These are phyloP conservation scores for Pediacus dermestoides DNA, from an alignment of 2,888 invertebrate species.

Conservation along the genomic window DNA sequence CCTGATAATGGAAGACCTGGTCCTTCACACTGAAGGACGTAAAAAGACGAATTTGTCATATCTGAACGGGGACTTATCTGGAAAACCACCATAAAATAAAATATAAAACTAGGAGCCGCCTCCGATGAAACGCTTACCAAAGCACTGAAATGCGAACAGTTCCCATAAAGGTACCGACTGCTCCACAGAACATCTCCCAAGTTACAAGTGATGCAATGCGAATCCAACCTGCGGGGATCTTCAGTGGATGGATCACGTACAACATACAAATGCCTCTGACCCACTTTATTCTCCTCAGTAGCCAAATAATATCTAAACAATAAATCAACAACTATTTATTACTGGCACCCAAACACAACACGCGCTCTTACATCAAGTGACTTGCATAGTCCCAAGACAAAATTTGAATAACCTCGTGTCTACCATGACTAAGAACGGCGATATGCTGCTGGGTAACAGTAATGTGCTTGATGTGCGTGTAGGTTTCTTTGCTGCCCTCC, in stretches of 20 bases:
- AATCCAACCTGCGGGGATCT: constrained; percentile 65
- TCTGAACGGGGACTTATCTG: constrained; percentile 45
- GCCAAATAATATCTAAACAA: constrained; percentile 55
- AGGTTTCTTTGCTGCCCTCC: constrained; percentile 79
- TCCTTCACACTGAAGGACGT: constrained; percentile 88
- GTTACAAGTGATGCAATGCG: constrained; percentile 85
- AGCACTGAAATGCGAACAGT: constrained; percentile 84
- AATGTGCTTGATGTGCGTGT: constrained; percentile 85
- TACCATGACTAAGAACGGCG: constrained; percentile 80
- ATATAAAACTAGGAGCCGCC: background rate
- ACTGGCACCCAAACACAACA: background rate
- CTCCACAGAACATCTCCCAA: constrained; percentile 71
- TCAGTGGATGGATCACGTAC: constrained; percentile 73
- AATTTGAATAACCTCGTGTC: constrained; percentile 78
- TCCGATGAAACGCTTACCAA: constrained; percentile 54
- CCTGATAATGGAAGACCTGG: constrained; percentile 84
- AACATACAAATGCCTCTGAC: constrained; percentile 84
- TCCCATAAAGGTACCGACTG: constrained; percentile 74
- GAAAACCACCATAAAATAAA: constrained; percentile 12
- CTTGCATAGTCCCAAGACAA: constrained; percentile 81
- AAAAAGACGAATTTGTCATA: constrained; percentile 47
- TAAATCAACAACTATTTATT: constrained; percentile 5
- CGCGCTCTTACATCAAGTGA: constrained; percentile 70
- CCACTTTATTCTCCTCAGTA: constrained; percentile 77
- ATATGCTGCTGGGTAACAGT: constrained; percentile 78